Evolutionary conservation across 2,797 vertebrate species (phyloP).

Genomic region (Pelobates cultripes): DNA sequence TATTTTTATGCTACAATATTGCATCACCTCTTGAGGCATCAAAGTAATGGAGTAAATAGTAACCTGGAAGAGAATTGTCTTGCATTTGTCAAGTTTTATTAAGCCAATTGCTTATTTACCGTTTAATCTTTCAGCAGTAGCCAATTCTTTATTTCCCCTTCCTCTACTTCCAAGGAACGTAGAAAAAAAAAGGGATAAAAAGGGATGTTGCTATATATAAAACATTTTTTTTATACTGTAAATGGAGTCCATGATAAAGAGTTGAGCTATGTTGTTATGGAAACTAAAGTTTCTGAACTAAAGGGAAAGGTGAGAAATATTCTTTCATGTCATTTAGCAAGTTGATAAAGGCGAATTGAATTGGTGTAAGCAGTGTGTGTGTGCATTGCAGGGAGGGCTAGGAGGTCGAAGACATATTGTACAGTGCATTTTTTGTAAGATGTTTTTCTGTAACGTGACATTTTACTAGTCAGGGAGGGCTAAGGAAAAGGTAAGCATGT

Average conservation of each 20-base stretch:
- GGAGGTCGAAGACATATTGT: neutral
- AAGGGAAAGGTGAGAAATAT: constrained; percentile 37
- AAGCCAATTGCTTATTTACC: neutral
- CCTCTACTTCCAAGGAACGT: neutral
- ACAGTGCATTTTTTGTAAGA: constrained; percentile 18
- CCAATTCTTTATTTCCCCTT: neutral
- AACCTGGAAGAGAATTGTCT: too few relatives aligned
- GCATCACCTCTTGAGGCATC: too few relatives aligned
- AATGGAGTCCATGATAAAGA: constrained; percentile 53
- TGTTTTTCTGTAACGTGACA: constrained; percentile 1
- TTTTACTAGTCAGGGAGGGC: neutral
- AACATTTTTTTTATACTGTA: constrained; percentile 37
- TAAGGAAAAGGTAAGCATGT: too few relatives aligned
- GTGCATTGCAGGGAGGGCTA: constrained; percentile 18
- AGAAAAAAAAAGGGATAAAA: constrained; percentile 22
- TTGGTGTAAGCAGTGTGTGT: constrained; percentile 16
- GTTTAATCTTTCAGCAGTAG: neutral
- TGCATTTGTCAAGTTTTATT: neutral
- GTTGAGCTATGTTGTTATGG: constrained; percentile 57
- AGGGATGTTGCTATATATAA: constrained; percentile 51
- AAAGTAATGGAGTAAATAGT: too few relatives aligned
- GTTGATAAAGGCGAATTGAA: constrained; percentile 26
- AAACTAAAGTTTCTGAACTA: constrained; percentile 57
- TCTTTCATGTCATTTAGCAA: constrained; percentile 40
- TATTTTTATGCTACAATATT: too few relatives aligned